These are phyloP conservation scores for Dastarcus helophoroides DNA, from an alignment of 2,888 invertebrate genomes.

Conservation along the genomic window DNA sequence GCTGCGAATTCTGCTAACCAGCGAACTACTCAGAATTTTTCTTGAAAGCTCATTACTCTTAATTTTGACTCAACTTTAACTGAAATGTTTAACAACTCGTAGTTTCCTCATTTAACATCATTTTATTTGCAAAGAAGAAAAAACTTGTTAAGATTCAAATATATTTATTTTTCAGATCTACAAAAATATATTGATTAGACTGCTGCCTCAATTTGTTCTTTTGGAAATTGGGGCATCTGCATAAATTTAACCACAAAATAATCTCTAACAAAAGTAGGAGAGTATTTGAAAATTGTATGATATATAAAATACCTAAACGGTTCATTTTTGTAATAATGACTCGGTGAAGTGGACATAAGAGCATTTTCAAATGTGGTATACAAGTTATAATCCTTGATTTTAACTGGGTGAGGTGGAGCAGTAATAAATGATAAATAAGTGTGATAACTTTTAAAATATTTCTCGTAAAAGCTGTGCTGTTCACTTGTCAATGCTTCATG, in stretches of 20 bases:
- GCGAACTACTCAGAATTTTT: too few relatives aligned
- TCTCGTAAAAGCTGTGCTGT: slow-evolving; percentile 50
- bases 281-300: slow-evolving; percentile 50
- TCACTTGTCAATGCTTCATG: slow-evolving; percentile 48
- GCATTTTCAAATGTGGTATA: slow-evolving; percentile 52
- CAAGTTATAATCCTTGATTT: slow-evolving; percentile 43
- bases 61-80: too few relatives aligned
- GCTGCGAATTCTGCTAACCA: too few relatives aligned
- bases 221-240: slow-evolving; percentile 43
- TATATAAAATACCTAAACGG: slow-evolving; percentile 56
- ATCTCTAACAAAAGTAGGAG: slow-evolving; percentile 46
- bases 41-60: too few relatives aligned
- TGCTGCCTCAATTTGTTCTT: slow-evolving; percentile 4
- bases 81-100: too few relatives aligned
- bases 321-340: slow-evolving; percentile 54
- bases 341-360: slow-evolving; percentile 48
- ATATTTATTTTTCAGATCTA: too few relatives aligned
- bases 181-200: too few relatives aligned
- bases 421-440: slow-evolving; percentile 41
- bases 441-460: slow-evolving; percentile 53
- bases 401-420: slow-evolving; percentile 39
- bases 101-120: too few relatives aligned
- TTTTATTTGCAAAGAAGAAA: too few relatives aligned
- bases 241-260: slow-evolving; percentile 54
- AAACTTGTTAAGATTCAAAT: too few relatives aligned